phyloP scores from a whole-genome alignment of 2,113 vertebrate species.

The Ptyas mucosa region DNA sequence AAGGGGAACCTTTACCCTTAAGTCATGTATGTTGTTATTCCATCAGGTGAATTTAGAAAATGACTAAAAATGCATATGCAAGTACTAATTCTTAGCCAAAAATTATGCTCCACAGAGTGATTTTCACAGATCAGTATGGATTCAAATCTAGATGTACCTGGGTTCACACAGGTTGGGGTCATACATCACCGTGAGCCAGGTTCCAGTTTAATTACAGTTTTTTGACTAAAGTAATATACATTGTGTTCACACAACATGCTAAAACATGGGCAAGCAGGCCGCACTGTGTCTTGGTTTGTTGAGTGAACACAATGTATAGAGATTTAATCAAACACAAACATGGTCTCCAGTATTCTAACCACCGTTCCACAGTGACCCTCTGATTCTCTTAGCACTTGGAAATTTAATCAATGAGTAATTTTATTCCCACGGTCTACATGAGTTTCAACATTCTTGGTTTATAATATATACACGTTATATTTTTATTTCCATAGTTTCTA shows the following conservation, averaged over 20 bases:
- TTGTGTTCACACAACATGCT: not conserved
- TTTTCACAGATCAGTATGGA: not conserved
- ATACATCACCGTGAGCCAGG: not conserved
- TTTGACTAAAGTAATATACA: not conserved
- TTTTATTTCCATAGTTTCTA: not conserved
- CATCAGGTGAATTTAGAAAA: not conserved
- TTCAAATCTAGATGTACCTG: not conserved
- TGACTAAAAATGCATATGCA: not conserved
- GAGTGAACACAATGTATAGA: not conserved
- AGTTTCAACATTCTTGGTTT: not conserved
- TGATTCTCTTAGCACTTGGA: not conserved
- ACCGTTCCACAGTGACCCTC: not conserved
- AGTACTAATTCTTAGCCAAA: not conserved
- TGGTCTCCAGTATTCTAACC: not conserved
- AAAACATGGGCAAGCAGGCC: not conserved
- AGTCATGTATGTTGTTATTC: not conserved
- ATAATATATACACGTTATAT: not conserved
- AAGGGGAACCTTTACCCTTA: not conserved
- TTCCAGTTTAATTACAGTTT: not conserved
- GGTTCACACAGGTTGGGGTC: not conserved
- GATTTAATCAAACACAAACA: not conserved
- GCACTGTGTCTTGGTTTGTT: not conserved
- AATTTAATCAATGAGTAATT: not conserved
- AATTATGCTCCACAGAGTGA: not conserved
- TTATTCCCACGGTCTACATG: too few species aligned